phyloP scores from a whole-genome alignment of 1,140 invertebrate genomes.

The Drosophila nasuta region DNA sequence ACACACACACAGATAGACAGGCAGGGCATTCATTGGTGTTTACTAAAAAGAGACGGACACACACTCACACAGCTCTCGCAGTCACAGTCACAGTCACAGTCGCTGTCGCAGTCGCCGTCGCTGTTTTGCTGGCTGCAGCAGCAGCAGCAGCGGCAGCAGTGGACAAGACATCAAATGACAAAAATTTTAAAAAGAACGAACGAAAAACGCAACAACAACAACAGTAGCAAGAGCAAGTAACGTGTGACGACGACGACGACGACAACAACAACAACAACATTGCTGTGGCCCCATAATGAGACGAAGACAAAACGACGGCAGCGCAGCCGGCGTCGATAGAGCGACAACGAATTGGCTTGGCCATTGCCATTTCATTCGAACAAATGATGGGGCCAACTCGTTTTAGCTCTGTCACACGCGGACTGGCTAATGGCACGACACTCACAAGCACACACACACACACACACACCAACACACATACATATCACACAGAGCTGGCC shows the following conservation, averaged over 20 bases:
- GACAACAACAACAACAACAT: constrained; percentile 39
- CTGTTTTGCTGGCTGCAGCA: constrained; percentile 24
- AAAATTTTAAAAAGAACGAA: constrained; percentile 68
- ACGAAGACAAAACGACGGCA: constrained; percentile 56
- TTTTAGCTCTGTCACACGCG: constrained; percentile 74
- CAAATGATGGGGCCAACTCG: constrained; percentile 66
- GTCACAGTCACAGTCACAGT: constrained; percentile 33
- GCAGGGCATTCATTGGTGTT: constrained; percentile 55
- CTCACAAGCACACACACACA: constrained; percentile 37
- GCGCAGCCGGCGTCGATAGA: constrained; percentile 31
- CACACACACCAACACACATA: constrained; percentile 16
- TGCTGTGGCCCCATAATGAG: constrained; percentile 46
- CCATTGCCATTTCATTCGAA: constrained; percentile 75
- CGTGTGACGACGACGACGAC: constrained; percentile 53
- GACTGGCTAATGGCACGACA: constrained; percentile 65
- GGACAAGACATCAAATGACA: constrained; percentile 80
- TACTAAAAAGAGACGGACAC: constrained; percentile 67
- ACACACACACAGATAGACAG: constrained; percentile 35
- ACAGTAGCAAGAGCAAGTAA: constrained; percentile 31
- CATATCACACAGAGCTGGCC: constrained; percentile 12
- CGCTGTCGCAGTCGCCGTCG: constrained; percentile 19
- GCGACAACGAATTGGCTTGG: constrained; percentile 58
- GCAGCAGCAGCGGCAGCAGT: constrained; percentile 35
- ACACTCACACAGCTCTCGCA: constrained; percentile 35
- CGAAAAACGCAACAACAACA: constrained; percentile 15